These are phyloP conservation scores for Danio albolineatus DNA, from an alignment of 2,797 vertebrate genomes.

Conservation along the genomic window DNA sequence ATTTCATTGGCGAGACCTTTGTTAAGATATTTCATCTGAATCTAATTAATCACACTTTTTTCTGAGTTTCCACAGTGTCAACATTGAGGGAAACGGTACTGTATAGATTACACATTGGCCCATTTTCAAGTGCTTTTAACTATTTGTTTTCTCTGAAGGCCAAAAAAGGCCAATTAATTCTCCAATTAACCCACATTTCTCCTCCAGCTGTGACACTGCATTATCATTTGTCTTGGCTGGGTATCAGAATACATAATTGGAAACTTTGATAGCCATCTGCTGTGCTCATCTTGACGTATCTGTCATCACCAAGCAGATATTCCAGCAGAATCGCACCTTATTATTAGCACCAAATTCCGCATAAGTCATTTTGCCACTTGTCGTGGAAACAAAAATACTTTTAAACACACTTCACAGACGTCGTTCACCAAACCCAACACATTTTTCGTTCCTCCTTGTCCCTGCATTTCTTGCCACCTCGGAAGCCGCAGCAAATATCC, in stretches of 20 bases:
- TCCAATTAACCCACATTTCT: slow-evolving; percentile 8
- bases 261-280: slow-evolving; percentile 1
- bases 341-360: slow-evolving; percentile 21
- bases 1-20: not conserved
- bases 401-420: slow-evolving; percentile 10
- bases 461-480: slow-evolving; percentile 30
- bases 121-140: slow-evolving; percentile 11
- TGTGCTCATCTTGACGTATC: not conserved
- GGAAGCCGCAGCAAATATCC: slow-evolving; percentile 35
- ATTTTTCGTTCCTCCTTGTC: slow-evolving; percentile 21
- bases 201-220: not conserved
- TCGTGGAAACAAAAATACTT: slow-evolving; percentile 35
- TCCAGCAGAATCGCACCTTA: slow-evolving; percentile 9
- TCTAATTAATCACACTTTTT: not conserved
- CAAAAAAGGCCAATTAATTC: not conserved
- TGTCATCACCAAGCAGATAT: slow-evolving; percentile 1
- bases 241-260: not conserved
- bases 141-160: not conserved
- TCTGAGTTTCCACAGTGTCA: not conserved
- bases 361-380: slow-evolving; percentile 30
- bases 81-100: not conserved
- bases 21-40: not conserved
- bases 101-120: not conserved
- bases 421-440: slow-evolving; percentile 1
- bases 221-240: slow-evolving; percentile 5